A percentile compares a stretch with the other conserved stretches of the same genome.
phyloP scores from a whole-genome alignment of 2,888 invertebrate species.

The Chymomyza amoena region DNA sequence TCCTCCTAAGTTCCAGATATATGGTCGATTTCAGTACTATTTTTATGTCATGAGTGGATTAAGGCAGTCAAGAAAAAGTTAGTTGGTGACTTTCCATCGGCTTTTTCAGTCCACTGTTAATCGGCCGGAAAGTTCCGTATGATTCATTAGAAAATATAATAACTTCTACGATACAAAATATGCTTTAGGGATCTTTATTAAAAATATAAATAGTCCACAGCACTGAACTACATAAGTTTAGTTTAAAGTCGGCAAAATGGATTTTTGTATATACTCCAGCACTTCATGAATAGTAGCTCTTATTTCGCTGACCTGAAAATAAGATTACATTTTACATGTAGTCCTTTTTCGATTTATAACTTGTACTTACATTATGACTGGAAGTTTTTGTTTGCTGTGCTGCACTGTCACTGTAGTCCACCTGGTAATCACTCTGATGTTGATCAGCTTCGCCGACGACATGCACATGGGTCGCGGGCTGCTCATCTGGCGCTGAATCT shows the following conservation, averaged over 20 bases:
- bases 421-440: conserved; percentile 27
- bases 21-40: too few relatives aligned
- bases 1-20: too few relatives aligned
- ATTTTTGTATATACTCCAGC: conserved; percentile 65
- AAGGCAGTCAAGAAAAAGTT: too few relatives aligned
- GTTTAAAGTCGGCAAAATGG: conserved; percentile 59
- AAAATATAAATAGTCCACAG: background rate
- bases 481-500: background rate
- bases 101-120: too few relatives aligned
- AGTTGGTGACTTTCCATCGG: too few relatives aligned
- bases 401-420: background rate
- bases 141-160: too few relatives aligned
- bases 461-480: conserved; percentile 27
- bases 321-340: background rate
- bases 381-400: conserved; percentile 4
- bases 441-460: conserved; percentile 32
- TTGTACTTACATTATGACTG: conserved; percentile 45
- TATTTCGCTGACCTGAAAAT: conserved; percentile 52
- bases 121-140: too few relatives aligned
- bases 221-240: conserved; percentile 11
- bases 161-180: background rate
- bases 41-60: too few relatives aligned
- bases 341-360: background rate
- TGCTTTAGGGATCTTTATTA: background rate
- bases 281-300: conserved; percentile 63